Conservation (phyloP, 1,140 invertebrate genomes). For the Phocides pigmalion region DNA sequence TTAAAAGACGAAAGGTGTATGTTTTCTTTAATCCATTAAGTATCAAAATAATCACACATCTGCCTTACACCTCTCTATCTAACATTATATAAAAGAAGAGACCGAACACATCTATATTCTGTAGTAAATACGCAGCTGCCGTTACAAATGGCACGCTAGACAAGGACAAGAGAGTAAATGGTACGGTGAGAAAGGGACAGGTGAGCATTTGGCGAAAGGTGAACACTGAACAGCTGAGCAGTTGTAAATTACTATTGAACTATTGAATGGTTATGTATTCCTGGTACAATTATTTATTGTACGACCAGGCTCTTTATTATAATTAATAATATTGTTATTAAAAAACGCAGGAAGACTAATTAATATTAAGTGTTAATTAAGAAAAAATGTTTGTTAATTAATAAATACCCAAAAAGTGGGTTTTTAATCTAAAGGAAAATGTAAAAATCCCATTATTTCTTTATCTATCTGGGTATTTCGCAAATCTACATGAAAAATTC, state of each 20-base stretch:
- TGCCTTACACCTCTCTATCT: constrained; percentile 21
- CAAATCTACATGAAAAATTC: too few species aligned
- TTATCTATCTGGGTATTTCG: too few species aligned
- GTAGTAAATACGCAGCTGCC: constrained; percentile 31
- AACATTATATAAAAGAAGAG: constrained; percentile 16
- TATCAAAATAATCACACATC: constrained; percentile 32
- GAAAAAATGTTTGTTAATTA: too few species aligned
- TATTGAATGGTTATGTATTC: constrained; percentile 6
- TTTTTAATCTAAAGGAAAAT: too few species aligned
- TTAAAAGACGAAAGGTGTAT: constrained; percentile 19
- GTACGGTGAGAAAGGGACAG: constrained; percentile 21
- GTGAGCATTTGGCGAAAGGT: constrained; percentile 31
- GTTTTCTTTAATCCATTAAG: constrained; percentile 26
- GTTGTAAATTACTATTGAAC: constrained; percentile 18
- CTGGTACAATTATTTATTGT: constrained; percentile 1
- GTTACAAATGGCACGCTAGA: constrained; percentile 31
- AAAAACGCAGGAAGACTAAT: too few species aligned
- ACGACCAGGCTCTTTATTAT: too few species aligned
- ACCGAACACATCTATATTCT: constrained; percentile 11
- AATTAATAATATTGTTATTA: too few species aligned
- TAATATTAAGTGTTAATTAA: too few species aligned
- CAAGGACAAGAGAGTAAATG: constrained; percentile 16
- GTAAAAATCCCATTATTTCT: too few species aligned
- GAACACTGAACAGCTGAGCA: constrained; percentile 19
- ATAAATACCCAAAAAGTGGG: too few species aligned